These are phyloP conservation scores for Polydrusus tereticollis DNA, from an alignment of 2,888 invertebrate genomes.

Conservation along the genomic window DNA sequence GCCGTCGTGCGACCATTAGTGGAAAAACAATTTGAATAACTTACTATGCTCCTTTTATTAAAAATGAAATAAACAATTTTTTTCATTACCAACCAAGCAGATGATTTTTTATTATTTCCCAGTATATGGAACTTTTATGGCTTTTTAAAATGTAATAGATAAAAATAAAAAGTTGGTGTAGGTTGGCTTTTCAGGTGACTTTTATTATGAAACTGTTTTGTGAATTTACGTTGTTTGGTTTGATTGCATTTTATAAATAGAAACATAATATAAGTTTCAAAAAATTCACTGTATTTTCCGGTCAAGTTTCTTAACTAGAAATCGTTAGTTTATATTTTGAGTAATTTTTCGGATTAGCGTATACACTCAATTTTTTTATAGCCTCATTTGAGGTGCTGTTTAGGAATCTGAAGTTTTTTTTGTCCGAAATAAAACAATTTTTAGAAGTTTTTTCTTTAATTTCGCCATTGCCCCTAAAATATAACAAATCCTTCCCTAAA, in stretches of 20 bases:
- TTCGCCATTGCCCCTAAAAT: too few species aligned
- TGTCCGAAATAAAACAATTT: too few species aligned
- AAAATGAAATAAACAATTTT: not conserved
- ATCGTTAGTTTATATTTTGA: too few species aligned
- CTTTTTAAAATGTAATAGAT: slow-evolving; percentile 7
- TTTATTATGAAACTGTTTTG: not conserved
- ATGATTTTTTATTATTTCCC: not conserved
- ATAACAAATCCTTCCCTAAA: too few species aligned
- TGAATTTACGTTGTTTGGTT: not conserved
- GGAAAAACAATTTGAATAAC: not conserved
- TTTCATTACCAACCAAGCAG: not conserved
- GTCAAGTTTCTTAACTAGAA: too few species aligned
- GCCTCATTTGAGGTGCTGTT: too few species aligned
- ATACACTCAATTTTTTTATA: too few species aligned
- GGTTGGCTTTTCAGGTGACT: not conserved
- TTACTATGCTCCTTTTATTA: not conserved
- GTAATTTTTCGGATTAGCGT: too few species aligned
- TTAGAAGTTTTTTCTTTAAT: too few species aligned
- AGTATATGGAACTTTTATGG: not conserved
- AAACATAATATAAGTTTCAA: too few species aligned
- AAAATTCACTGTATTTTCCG: too few species aligned
- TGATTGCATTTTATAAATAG: not conserved
- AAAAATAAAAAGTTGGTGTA: slow-evolving; percentile 7
- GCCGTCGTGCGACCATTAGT: not conserved
- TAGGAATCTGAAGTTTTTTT: too few species aligned